These are phyloP conservation scores for Quadriops clusia DNA, from an alignment of 2,888 invertebrate species.

Conservation along the genomic window DNA sequence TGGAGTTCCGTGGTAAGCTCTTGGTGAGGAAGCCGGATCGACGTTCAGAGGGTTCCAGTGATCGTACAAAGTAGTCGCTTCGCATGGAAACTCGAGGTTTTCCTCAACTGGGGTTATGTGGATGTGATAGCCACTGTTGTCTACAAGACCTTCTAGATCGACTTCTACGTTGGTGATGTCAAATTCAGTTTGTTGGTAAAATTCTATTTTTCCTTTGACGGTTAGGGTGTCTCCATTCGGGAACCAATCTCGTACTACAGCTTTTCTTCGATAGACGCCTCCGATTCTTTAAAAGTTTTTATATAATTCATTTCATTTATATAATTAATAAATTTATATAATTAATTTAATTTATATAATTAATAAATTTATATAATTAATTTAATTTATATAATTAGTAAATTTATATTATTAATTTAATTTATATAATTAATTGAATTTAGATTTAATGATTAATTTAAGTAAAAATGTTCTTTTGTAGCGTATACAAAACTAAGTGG, in stretches of 20 bases:
- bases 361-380: constrained; percentile 3
- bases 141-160: constrained; percentile 56
- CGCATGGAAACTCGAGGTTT: constrained; percentile 79
- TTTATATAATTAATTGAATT: too few species aligned
- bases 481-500: too few species aligned
- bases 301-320: constrained; percentile 5
- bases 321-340: constrained; percentile 4
- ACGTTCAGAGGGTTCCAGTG: constrained; percentile 77
- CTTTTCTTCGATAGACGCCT: constrained; percentile 66
- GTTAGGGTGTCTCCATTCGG: constrained; percentile 58
- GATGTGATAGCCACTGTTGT: constrained; percentile 65
- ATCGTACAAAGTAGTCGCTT: constrained; percentile 67
- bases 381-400: too few species aligned
- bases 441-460: too few species aligned
- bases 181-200: constrained; percentile 76
- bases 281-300: constrained; percentile 46
- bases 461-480: too few species aligned
- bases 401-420: too few species aligned
- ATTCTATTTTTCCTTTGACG: constrained; percentile 65
- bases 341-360: not conserved
- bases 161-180: constrained; percentile 71
- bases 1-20: constrained; percentile 50
- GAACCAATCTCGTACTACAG: constrained; percentile 79
- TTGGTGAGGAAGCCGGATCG: constrained; percentile 48
- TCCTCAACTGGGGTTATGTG: constrained; percentile 74